These are phyloP conservation scores for Hesperia comma DNA, from an alignment of 2,888 invertebrate species.

Conservation along the genomic window DNA sequence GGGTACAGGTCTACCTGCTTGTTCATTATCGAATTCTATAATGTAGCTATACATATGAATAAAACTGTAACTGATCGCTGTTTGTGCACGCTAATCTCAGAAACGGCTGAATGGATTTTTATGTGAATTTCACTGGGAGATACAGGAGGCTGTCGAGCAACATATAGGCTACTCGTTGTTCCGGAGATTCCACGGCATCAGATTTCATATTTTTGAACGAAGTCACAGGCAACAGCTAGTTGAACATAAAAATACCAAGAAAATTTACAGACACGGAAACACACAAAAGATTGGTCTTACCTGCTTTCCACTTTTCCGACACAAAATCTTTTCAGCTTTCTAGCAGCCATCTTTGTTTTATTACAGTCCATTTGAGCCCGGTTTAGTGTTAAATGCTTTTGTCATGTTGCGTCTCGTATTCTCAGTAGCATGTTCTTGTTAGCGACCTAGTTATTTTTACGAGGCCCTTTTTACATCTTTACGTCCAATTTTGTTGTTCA, in stretches of 20 bases:
- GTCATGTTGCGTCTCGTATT: slow-evolving; percentile 28
- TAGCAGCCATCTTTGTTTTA: slow-evolving; percentile 34
- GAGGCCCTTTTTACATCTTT: slow-evolving; percentile 29
- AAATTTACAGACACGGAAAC: slow-evolving; percentile 2
- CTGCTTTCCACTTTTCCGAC: slow-evolving; percentile 25
- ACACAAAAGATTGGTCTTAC: slow-evolving; percentile 31
- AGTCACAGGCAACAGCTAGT: too few relatives aligned
- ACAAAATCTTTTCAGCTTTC: slow-evolving; percentile 25
- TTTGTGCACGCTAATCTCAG: too few relatives aligned
- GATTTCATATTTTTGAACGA: too few relatives aligned
- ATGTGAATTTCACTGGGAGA: too few relatives aligned
- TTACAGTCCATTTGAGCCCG: slow-evolving; percentile 37
- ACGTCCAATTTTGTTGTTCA: slow-evolving; percentile 26
- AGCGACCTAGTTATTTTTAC: slow-evolving; percentile 35
- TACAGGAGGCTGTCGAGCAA: too few relatives aligned
- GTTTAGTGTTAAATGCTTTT: slow-evolving; percentile 37
- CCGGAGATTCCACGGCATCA: too few relatives aligned
- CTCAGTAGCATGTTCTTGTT: slow-evolving; percentile 26
- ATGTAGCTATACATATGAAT: too few relatives aligned
- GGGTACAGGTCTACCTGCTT: too few relatives aligned
- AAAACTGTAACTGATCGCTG: too few relatives aligned
- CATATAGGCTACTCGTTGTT: too few relatives aligned
- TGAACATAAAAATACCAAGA: slow-evolving; percentile 5
- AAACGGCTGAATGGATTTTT: too few relatives aligned
- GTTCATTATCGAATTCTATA: too few relatives aligned